Evolutionary conservation across 1,140 invertebrate genomes (phyloP).

Genomic region (Brachystomella parvula): DNA sequence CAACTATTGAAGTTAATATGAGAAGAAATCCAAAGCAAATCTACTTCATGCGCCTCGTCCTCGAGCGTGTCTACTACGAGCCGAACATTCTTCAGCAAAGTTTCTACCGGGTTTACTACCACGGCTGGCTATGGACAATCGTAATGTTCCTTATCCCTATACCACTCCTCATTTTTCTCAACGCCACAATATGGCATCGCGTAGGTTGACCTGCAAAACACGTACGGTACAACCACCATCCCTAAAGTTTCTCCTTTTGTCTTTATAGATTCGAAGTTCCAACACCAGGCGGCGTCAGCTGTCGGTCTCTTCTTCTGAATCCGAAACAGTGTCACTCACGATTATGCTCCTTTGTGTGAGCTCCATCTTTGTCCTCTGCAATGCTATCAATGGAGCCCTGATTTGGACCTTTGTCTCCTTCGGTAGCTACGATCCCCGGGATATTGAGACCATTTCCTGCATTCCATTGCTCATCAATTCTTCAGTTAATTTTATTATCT

Average conservation of each 20-base stretch:
- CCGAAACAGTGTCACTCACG: not conserved
- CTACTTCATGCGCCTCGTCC: not conserved
- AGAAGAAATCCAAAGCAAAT: constrained; percentile 54
- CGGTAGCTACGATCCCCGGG: too few relatives aligned
- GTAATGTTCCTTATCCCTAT: constrained; percentile 7
- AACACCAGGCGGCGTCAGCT: too few relatives aligned
- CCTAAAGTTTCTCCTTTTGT: not conserved
- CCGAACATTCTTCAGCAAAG: not conserved
- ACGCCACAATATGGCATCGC: not conserved
- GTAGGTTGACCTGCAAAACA: not conserved
- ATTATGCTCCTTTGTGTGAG: too few relatives aligned
- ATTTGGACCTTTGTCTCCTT: not conserved
- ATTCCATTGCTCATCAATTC: not conserved
- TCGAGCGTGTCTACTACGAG: not conserved
- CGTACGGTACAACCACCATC: not conserved
- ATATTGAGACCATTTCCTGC: not conserved
- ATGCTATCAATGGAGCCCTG: not conserved
- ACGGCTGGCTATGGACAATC: not conserved
- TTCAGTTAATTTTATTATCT: too few relatives aligned
- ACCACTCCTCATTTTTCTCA: not conserved
- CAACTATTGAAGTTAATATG: not conserved
- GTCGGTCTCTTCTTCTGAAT: too few relatives aligned
- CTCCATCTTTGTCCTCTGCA: too few relatives aligned
- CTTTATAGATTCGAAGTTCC: not conserved
- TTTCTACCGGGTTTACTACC: not conserved